A percentile compares a stretch with the other conserved stretches of the same genome.
phyloP scores from a whole-genome alignment of 1,140 invertebrate species.

The Polypedilum vanderplanki region DNA sequence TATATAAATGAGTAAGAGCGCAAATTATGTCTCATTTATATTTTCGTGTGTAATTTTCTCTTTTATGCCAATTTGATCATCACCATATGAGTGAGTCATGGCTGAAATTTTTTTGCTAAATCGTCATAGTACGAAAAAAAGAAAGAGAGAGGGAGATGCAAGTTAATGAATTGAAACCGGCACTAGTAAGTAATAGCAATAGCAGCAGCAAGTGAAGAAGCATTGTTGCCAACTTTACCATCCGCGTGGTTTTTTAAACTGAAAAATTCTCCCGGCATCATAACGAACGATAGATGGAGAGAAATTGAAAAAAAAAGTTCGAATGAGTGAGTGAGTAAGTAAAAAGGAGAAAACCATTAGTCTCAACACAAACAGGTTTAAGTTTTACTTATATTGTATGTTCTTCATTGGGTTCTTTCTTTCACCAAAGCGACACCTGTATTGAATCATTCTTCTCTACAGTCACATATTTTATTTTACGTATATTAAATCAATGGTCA shows the following conservation, averaged over 20 bases:
- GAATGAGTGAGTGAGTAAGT: no score
- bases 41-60: no score
- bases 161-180: neutral
- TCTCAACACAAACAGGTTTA: neutral
- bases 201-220: neutral
- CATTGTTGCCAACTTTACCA: neutral
- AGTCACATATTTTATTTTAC: neutral
- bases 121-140: no score
- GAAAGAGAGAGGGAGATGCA: no score
- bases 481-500: neutral
- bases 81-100: no score
- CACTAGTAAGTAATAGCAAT: neutral
- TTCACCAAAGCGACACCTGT: neutral
- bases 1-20: no score
- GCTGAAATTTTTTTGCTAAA: no score
- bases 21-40: no score
- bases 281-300: neutral
- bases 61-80: no score
- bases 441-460: neutral
- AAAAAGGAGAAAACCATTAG: neutral
- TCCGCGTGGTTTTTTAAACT: neutral
- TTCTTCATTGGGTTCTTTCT: constrained; percentile 3
- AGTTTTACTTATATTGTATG: neutral
- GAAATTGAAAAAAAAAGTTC: neutral
- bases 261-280: neutral